These are phyloP conservation scores for Tinamus major DNA, from an alignment of 2,797 vertebrate genomes.

Conservation along the genomic window DNA sequence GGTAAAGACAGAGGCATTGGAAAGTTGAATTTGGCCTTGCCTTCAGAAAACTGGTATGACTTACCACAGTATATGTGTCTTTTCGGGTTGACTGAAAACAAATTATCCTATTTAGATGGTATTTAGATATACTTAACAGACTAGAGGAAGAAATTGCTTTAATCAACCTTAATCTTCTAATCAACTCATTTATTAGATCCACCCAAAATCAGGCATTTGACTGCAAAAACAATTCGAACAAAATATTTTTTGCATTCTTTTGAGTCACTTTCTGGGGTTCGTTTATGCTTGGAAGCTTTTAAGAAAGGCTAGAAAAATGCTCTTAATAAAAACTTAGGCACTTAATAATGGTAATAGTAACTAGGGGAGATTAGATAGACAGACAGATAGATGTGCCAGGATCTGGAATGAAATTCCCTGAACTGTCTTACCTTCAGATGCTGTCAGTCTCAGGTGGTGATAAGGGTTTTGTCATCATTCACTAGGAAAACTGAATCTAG, in stretches of 20 bases:
- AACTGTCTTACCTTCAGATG: background rate
- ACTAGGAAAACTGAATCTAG: slow-evolving; percentile 45
- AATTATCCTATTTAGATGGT: background rate
- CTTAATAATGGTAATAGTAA: background rate
- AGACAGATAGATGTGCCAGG: background rate
- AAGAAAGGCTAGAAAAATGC: background rate
- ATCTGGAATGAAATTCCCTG: background rate
- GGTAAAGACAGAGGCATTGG: background rate
- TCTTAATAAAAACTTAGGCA: background rate
- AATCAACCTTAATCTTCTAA: background rate
- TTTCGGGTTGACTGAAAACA: background rate
- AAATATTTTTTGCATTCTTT: background rate
- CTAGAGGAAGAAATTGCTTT: fast-evolving
- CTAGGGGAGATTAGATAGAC: background rate
- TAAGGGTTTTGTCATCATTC: slow-evolving; percentile 4
- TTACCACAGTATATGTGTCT: background rate
- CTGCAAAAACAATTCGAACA: background rate
- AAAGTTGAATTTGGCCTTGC: background rate
- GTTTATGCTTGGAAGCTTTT: background rate
- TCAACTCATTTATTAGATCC: background rate
- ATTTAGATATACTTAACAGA: background rate
- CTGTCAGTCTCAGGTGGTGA: background rate
- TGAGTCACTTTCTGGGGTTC: background rate
- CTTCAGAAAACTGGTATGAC: background rate
- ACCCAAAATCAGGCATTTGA: background rate